Base-by-base conservation (phyloP, 1,140 invertebrate species). In the Eupeodes corollae region DNA sequence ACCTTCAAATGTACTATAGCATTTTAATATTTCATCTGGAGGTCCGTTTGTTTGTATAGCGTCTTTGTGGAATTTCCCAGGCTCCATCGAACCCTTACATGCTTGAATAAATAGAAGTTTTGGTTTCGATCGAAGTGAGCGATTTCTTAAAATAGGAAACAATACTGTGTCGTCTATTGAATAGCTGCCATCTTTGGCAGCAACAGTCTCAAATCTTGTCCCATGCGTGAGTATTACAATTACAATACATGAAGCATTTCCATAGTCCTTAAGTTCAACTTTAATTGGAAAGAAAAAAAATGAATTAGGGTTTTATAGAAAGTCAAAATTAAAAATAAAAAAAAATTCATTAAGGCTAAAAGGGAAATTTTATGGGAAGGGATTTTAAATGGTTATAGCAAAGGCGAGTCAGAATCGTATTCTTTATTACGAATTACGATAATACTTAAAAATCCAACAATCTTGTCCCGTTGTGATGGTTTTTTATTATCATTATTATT, bases 1-100 rank as follows among this genome's bases (percentile, higher is more conserved):
- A 54, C 52, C 63, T 38, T 67, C 63, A 38, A 56, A 67, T 18
- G 61, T 67, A 55, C 63, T 67, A 19, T 67, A 67, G 32, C 62
- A 67, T 50, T 67, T 67, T 0, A 56, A 46, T 31, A 67, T 66
- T 49, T 67, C 63, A 41, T 52, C 57, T 3, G 63, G 61, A 37
- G 48, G 45, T 30, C 56, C 58, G 19, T 52, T 48, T 3, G 56
- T 51, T 5, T 21, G 19, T 30, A 26, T 50, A 3, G 59, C 45
- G 48, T 65, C 63, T 1, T 52, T 66, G 33, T 58, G 52, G 26
- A 63, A 66, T 3, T 47, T 48, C n/a, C 55, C 52, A 5, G 42
- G 18, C 26, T 56, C 51, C 12, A 49, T 38, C 0, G 44, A 32
- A 8, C 57, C 63, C 39, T 67, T 67, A 45, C 63, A 67, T 6